phyloP scores from a whole-genome alignment of 2,113 vertebrate species.

The Dunckerocampus dactyliophorus region DNA sequence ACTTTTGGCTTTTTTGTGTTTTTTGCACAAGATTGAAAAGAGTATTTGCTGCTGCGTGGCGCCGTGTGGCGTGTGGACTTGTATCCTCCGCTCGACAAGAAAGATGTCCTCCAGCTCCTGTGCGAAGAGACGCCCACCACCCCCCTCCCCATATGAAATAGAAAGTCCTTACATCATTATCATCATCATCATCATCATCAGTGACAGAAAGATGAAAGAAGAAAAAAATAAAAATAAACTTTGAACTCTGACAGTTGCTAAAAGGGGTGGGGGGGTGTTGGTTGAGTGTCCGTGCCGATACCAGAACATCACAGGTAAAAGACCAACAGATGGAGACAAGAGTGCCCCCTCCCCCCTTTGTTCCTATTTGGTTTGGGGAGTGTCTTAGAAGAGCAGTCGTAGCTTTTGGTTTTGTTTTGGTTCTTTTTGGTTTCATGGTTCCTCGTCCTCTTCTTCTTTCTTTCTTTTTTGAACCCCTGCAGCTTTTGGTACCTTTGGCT shows the following conservation, averaged over 20 bases:
- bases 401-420: conserved; percentile 73
- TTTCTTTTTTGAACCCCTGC: conserved; percentile 42
- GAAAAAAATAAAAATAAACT: conserved; percentile 48
- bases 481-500: conserved; percentile 45
- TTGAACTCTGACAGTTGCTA: conserved; percentile 70
- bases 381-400: conserved; percentile 65
- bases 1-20: conserved; percentile 60
- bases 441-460: conserved; percentile 35
- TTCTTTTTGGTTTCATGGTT: conserved; percentile 71
- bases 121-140: conserved; percentile 18
- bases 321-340: conserved; percentile 46
- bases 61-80: too few species aligned
- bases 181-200: conserved; percentile 35
- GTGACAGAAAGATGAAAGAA: conserved; percentile 63
- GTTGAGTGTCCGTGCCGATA: conserved; percentile 53
- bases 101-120: too few species aligned
- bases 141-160: conserved; percentile 54
- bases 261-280: conserved; percentile 34
- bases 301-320: conserved; percentile 59
- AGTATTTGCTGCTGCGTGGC: conserved; percentile 2
- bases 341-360: conserved; percentile 49
- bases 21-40: not conserved
- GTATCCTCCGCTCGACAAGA: conserved; percentile 61
- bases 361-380: conserved; percentile 76
- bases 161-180: conserved; percentile 57